These are phyloP conservation scores for Parnassius glacialis DNA, from an alignment of 2,888 invertebrate species.

Conservation along the genomic window DNA sequence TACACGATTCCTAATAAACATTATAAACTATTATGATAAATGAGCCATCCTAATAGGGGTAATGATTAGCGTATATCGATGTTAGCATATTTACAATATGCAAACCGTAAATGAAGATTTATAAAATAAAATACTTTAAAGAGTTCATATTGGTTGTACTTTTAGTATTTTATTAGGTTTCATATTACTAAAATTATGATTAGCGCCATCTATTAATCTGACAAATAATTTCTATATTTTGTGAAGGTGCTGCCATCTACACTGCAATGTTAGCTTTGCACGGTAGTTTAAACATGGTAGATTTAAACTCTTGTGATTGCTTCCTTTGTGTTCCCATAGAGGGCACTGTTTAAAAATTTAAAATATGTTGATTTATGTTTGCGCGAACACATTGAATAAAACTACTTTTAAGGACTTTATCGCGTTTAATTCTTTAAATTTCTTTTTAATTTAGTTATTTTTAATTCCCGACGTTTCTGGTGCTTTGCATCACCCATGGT, in stretches of 20 bases:
- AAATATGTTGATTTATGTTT: no score
- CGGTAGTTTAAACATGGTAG: not conserved
- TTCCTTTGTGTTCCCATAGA: not conserved
- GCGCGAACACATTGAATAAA: no score
- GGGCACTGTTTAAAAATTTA: not conserved
- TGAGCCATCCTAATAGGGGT: no score
- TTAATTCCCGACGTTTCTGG: no score
- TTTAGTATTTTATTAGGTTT: not conserved
- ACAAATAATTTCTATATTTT: not conserved
- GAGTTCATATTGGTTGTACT: not conserved
- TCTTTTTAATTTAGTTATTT: no score
- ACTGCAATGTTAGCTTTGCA: not conserved
- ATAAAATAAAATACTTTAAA: not conserved
- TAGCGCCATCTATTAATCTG: conserved; percentile 1
- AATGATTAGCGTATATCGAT: no score
- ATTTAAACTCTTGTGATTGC: not conserved
- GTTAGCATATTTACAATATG: no score
- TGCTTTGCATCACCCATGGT: no score
- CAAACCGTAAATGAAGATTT: not conserved
- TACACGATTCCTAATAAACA: no score
- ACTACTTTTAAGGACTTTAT: no score
- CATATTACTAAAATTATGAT: not conserved
- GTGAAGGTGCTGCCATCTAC: not conserved
- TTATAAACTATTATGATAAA: no score
- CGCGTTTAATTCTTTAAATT: no score